Percentiles rank a stretch among this genome's conserved stretches.
Evolutionary conservation across 2,113 vertebrate species (phyloP).

Genomic region (Dunckerocampus dactyliophorus): DNA sequence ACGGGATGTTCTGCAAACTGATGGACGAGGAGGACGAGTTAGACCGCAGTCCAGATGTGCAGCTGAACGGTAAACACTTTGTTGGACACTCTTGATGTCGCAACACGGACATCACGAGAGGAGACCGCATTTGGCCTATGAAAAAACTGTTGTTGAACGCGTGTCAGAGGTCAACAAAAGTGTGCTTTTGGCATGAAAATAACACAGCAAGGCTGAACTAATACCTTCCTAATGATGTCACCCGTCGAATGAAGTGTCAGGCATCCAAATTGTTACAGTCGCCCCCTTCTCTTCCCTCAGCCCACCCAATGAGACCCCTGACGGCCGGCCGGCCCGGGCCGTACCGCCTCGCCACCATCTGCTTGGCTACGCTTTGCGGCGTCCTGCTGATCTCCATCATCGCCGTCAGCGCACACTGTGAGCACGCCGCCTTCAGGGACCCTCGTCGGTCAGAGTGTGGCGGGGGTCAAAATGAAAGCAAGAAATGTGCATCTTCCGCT

Average conservation of each 20-base stretch:
- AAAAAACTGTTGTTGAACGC: no score
- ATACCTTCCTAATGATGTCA: no score
- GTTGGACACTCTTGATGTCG: no score
- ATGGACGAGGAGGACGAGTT: background rate
- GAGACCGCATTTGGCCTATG: no score
- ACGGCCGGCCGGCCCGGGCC: background rate
- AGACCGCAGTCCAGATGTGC: background rate
- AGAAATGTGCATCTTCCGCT: no score
- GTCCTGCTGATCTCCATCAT: constrained; percentile 56
- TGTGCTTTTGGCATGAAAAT: no score
- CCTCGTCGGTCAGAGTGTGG: no score
- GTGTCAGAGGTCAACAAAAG: no score
- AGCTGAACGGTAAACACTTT: background rate
- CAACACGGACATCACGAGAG: no score
- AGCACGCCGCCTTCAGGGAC: constrained; percentile 15
- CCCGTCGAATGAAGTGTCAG: no score
- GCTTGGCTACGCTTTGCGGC: constrained; percentile 42
- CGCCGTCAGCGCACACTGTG: constrained; percentile 42
- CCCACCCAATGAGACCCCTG: background rate
- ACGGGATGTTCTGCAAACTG: background rate
- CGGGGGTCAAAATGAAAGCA: no score
- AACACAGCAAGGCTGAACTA: no score
- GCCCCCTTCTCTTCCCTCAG: constrained; percentile 9
- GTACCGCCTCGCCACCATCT: constrained; percentile 46
- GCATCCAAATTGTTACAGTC: background rate